Percentiles rank a stretch among this genome's conserved stretches.
Conservation (phyloP, 2,113 vertebrate species). For the Passerina amoena region DNA sequence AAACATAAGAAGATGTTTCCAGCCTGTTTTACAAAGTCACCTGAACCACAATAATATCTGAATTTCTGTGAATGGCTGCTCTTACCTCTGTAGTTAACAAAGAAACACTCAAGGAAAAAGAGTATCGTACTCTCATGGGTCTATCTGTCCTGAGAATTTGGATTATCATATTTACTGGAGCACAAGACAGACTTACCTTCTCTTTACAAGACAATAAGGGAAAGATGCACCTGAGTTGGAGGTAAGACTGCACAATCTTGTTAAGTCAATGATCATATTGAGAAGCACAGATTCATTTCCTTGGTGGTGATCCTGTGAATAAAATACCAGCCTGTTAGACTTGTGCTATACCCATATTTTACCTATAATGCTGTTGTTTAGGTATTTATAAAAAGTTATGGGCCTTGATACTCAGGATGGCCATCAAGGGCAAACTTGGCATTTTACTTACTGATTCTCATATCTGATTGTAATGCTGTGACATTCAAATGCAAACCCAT, state of each 20-base stretch:
- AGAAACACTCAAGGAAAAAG: neutral
- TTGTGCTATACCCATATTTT: neutral
- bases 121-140: neutral
- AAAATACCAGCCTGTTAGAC: neutral
- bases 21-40: neutral
- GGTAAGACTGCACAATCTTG: neutral
- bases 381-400: neutral
- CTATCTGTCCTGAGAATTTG: neutral
- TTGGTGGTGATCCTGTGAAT: neutral
- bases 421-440: neutral
- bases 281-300: neutral
- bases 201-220: neutral
- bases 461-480: neutral
- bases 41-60: neutral
- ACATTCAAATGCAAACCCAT: neutral
- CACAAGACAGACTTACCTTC: neutral
- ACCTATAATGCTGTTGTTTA: neutral
- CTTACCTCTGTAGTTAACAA: neutral
- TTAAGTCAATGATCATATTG: neutral
- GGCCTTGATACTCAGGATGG: neutral
- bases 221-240: neutral
- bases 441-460: neutral
- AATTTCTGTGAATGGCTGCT: neutral
- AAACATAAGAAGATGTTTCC: neutral
- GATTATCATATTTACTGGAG: neutral